Evolutionary conservation across 92 coral and sea anemone genomes (phyloP).

Genomic region (Muricea muricata): DNA sequence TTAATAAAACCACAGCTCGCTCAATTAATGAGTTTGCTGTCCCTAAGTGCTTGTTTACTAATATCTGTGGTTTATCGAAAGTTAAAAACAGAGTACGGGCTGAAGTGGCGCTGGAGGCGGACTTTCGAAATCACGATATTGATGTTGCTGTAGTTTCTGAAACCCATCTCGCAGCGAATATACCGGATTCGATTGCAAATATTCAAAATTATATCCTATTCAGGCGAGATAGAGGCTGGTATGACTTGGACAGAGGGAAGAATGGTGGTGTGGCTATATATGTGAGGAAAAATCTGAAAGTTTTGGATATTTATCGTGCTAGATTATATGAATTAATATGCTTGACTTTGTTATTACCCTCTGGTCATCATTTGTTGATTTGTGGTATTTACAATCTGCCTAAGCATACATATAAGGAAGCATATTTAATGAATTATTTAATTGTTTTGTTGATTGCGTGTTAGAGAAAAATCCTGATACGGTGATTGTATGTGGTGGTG

Average conservation of each 20-base stretch:
- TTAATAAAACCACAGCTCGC: background rate
- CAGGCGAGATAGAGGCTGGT: slow-evolving; percentile 64
- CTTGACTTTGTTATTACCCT: slow-evolving; percentile 54
- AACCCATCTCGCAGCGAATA: slow-evolving; percentile 50
- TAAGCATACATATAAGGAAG: slow-evolving; percentile 51
- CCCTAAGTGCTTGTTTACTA: slow-evolving; percentile 58
- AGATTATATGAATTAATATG: slow-evolving; percentile 52
- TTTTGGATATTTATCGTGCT: slow-evolving; percentile 51
- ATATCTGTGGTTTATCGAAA: slow-evolving; percentile 52
- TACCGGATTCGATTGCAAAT: slow-evolving; percentile 65
- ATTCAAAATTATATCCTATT: slow-evolving; percentile 49
- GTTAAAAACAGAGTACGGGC: slow-evolving; percentile 48
- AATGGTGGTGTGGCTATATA: slow-evolving; percentile 71
- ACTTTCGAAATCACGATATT: slow-evolving; percentile 42
- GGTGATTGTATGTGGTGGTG: slow-evolving; percentile 67
- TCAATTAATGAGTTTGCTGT: slow-evolving; percentile 39
- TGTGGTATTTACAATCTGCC: slow-evolving; percentile 69
- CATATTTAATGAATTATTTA: slow-evolving; percentile 55
- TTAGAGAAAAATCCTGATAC: slow-evolving; percentile 65
- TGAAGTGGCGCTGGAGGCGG: slow-evolving; percentile 66
- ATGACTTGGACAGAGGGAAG: slow-evolving; percentile 45
- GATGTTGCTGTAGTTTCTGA: slow-evolving; percentile 55
- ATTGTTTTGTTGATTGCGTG: slow-evolving; percentile 46
- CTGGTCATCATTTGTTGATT: slow-evolving; percentile 59
- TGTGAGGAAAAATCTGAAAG: slow-evolving; percentile 52